Evolutionary conservation across 1,140 invertebrate genomes (phyloP).

Genomic region (Frieseomelitta varia): DNA sequence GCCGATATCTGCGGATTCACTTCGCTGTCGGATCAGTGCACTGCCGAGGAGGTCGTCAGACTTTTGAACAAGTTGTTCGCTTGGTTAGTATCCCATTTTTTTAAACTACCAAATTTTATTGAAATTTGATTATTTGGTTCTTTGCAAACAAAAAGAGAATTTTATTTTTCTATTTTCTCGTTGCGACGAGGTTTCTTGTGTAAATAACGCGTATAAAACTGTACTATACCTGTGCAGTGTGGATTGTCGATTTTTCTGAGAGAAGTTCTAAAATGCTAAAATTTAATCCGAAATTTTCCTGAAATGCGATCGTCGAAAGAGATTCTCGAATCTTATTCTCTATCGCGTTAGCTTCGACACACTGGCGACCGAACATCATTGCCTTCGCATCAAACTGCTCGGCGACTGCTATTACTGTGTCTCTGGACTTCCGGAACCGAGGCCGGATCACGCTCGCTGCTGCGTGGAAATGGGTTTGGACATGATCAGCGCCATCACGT

Average conservation of each 20-base stretch:
- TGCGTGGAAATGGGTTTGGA: conserved; percentile 98
- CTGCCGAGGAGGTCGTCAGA: conserved; percentile 96
- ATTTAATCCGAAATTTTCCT: no score
- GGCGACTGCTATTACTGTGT: conserved; percentile 98
- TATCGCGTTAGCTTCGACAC: conserved; percentile 91
- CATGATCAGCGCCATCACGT: conserved; percentile 98
- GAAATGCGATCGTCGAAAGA: no score
- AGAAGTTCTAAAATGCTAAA: no score
- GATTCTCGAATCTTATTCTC: neutral
- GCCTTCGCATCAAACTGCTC: conserved; percentile 94
- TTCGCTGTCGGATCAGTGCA: conserved; percentile 95
- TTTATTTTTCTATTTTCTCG: no score
- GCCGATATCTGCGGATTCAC: conserved; percentile 99
- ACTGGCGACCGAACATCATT: conserved; percentile 94
- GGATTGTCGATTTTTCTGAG: no score
- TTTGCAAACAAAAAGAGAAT: no score
- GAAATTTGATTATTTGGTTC: neutral
- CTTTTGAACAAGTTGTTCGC: conserved; percentile 98
- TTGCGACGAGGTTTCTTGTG: no score
- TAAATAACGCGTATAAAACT: no score
- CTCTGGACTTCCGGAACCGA: conserved; percentile 92
- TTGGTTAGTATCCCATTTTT: conserved; percentile 83
- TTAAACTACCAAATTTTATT: neutral
- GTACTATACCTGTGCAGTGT: no score
- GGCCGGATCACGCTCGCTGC: conserved; percentile 95